Percentiles rank a stretch among this genome's conserved stretches.
Evolutionary conservation across 2,113 vertebrate species (phyloP).

Genomic region (Campylomormyrus numenius): DNA sequence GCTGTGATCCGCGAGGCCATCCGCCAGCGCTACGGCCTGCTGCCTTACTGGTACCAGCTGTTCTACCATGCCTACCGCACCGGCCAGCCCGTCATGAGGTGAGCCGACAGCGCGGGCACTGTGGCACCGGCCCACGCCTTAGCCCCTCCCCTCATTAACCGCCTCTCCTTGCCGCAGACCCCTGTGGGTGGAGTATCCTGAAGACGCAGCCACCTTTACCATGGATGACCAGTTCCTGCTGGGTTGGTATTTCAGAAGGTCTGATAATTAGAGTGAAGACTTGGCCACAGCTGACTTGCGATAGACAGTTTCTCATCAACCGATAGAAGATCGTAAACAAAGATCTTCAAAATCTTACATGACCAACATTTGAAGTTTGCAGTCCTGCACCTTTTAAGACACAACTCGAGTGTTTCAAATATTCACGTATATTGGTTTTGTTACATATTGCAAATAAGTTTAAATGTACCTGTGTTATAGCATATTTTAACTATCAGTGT

Average conservation of each 20-base stretch:
- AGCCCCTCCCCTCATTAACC: neutral
- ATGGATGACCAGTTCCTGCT: constrained; percentile 79
- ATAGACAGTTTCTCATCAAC: neutral
- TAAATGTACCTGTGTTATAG: neutral
- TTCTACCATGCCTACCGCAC: constrained; percentile 69
- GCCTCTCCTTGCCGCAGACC: constrained; percentile 55
- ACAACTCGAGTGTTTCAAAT: neutral
- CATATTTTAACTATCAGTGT: neutral
- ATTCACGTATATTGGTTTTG: neutral
- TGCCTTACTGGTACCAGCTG: constrained; percentile 84
- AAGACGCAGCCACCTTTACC: constrained; percentile 66
- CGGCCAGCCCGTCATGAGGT: constrained; percentile 81
- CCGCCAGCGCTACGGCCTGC: constrained; percentile 71
- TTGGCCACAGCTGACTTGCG: neutral
- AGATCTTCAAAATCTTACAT: neutral
- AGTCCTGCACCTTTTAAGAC: neutral
- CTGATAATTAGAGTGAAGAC: neutral
- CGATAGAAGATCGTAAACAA: neutral
- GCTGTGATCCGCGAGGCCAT: constrained; percentile 69
- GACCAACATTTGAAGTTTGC: neutral
- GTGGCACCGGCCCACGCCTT: neutral
- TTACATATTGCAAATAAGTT: neutral
- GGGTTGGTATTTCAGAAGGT: constrained; percentile 57
- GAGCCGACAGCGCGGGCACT: neutral
- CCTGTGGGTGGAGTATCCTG: constrained; percentile 79